Evolutionary conservation across 2,113 vertebrate species (phyloP).

Genomic region (Haemorhous mexicanus): DNA sequence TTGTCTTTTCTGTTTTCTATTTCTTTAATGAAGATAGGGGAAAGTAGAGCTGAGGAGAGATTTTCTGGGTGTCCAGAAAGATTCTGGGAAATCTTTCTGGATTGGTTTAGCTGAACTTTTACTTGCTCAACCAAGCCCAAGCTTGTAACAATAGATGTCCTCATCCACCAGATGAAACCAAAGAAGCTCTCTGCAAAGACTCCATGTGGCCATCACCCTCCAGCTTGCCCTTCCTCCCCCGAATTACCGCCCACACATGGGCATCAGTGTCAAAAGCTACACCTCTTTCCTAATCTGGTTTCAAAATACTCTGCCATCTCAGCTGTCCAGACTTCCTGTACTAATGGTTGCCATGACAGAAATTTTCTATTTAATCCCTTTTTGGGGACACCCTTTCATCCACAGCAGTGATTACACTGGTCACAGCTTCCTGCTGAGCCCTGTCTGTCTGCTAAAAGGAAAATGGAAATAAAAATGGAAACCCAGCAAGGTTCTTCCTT

Average conservation of each 20-base stretch:
- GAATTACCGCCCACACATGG: neutral
- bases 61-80: neutral
- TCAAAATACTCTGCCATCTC: neutral
- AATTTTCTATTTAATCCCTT: constrained; percentile 43
- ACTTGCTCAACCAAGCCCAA: neutral
- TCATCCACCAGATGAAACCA: neutral
- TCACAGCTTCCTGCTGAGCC: constrained; percentile 18
- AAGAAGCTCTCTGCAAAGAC: neutral
- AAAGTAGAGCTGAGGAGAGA: neutral
- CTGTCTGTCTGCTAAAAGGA: neutral
- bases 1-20: neutral
- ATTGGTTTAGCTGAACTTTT: neutral
- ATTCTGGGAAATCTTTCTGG: neutral
- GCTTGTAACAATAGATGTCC: neutral
- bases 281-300: constrained; percentile 34
- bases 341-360: constrained; percentile 19
- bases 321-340: constrained; percentile 18
- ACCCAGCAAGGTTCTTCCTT: neutral
- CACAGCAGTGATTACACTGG: neutral
- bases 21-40: neutral
- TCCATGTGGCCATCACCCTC: neutral
- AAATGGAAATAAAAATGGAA: constrained; percentile 7
- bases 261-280: neutral
- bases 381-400: neutral
- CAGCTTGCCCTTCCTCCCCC: neutral